Evolutionary conservation across 2,888 invertebrate genomes (phyloP), one percentile per base, ranked within the genome.

Genomic region (Conus canariensis): DNA sequence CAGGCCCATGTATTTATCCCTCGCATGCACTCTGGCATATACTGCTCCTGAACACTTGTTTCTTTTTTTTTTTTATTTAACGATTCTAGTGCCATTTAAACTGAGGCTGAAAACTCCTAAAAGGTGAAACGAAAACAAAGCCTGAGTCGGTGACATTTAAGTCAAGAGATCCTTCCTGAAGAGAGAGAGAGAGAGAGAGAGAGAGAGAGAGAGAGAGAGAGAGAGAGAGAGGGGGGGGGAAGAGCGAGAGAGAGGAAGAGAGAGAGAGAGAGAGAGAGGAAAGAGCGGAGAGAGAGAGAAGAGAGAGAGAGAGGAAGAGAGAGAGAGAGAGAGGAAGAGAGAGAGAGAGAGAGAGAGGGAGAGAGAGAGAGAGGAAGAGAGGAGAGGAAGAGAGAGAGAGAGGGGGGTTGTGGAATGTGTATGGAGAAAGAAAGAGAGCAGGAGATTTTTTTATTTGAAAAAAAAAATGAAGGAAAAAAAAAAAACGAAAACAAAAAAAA

Each of bases 131-230:
- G 45, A 45, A 45, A 45, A 45, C 45, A 45, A 45, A 45, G 45
- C 4, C 1, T 4, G 45, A 45, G 45, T 45, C 45, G 45, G 45
- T 45, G 45, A 45, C 45, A 45, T 45, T 45, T 45, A 45, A 45
- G 45, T 45, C 45, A 45, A 45, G 45, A 45, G 45, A 45, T 45
- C 45, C 45, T 45, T 45, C 45, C 45, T 45, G 45, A 25, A 74
- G n/a, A 74, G 74, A n/a, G n/a, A n/a, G n/a, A 74, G 74, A n/a
- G n/a, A n/a, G n/a, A 74, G 74, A 74, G 70, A 70, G 22, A 22
- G 22, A 70, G 70, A 22, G 70, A 19, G 70, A 70, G 70, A 70
- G 70, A 70, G 22, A 70, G 70, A 22, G 70, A 70, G 70, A 22
- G 22, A 19, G 70, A 70, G 22, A 70, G 70, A 70, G 22, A 22